A percentile compares a stretch with the other conserved stretches of the same genome.
These are phyloP conservation scores for Drosophila lacteicornis DNA, from an alignment of 1,140 invertebrate genomes.

Conservation along the genomic window DNA sequence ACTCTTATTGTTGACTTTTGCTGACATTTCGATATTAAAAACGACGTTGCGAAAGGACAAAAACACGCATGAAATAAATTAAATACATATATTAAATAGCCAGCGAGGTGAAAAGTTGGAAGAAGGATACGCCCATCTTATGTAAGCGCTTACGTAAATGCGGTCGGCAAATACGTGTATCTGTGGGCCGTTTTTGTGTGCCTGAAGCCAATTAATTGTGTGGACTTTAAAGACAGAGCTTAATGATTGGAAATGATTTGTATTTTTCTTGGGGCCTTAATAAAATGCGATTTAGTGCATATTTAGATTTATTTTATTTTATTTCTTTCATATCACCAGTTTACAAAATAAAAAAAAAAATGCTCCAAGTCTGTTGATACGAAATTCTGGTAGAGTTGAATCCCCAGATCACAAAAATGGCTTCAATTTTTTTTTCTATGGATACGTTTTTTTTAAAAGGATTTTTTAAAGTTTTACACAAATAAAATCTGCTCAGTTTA, in stretches of 20 bases:
- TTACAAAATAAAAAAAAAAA: no score
- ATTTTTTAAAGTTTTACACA: no score
- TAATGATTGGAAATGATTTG: background rate
- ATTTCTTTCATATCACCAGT: no score
- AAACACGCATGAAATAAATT: constrained; percentile 33
- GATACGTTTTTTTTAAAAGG: no score
- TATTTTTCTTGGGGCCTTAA: no score
- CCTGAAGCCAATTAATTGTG: constrained; percentile 27
- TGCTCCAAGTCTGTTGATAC: no score
- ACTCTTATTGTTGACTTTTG: constrained; percentile 75
- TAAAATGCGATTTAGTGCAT: no score
- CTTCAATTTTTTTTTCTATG: no score
- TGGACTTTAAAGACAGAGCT: background rate
- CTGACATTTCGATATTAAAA: constrained; percentile 68
- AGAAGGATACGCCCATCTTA: constrained; percentile 37
- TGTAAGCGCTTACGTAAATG: constrained; percentile 30
- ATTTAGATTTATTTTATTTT: no score
- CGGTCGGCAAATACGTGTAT: constrained; percentile 17
- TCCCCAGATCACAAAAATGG: no score
- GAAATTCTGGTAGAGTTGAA: no score
- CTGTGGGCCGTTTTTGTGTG: constrained; percentile 5
- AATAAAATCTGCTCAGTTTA: no score
- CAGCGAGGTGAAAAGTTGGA: background rate
- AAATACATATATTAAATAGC: constrained; percentile 9
- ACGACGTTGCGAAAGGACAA: constrained; percentile 22